Conservation (phyloP, 2,797 vertebrate genomes). For the Myripristis jacobus region DNA sequence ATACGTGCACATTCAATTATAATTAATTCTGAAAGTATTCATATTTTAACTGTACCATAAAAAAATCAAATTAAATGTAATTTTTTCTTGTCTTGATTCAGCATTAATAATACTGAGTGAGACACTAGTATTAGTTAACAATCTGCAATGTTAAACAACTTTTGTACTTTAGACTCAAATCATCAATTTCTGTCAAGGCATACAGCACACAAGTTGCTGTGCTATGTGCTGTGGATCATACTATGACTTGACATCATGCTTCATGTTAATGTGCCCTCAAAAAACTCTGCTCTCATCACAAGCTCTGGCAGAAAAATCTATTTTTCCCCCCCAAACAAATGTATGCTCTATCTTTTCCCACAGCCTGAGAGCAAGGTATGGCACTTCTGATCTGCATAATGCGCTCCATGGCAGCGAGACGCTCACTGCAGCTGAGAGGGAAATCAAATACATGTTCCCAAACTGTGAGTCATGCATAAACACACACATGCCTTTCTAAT, state of each 20-base stretch:
- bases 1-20: background rate
- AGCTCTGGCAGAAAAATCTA: background rate
- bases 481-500: background rate
- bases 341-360: slow-evolving; percentile 24
- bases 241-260: background rate
- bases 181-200: background rate
- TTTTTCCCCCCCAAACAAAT: no score
- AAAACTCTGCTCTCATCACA: background rate
- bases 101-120: background rate
- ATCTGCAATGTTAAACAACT: background rate
- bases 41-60: background rate
- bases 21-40: no score
- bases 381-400: slow-evolving; percentile 92
- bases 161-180: background rate
- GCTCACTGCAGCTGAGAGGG: slow-evolving; percentile 87
- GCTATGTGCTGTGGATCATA: background rate
- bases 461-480: slow-evolving; percentile 82
- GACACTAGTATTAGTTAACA: background rate
- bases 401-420: slow-evolving; percentile 92
- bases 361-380: slow-evolving; percentile 94
- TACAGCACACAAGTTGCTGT: background rate
- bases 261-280: background rate
- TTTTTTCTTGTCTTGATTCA: no score
- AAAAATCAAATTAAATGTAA: background rate
- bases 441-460: slow-evolving; percentile 95